Conservation (phyloP, 2,888 invertebrate species). For the Temnothorax unifasciatus region DNA sequence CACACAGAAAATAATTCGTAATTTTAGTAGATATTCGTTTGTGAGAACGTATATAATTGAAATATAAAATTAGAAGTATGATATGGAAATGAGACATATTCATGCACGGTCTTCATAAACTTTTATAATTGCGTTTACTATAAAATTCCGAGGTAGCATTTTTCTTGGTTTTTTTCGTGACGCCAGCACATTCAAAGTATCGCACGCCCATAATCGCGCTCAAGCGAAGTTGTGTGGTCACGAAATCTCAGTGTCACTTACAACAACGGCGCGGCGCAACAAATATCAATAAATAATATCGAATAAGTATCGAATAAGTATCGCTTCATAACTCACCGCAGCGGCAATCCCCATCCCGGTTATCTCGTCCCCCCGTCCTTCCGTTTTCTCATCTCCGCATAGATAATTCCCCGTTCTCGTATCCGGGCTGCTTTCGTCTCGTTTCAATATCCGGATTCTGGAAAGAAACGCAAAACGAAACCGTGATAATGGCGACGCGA, state of each 20-base stretch:
- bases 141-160: background rate
- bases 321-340: conserved; percentile 21
- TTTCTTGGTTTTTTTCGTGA: background rate
- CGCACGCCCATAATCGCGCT: background rate
- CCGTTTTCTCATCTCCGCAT: background rate
- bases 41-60: too few relatives aligned
- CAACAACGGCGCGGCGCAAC: background rate
- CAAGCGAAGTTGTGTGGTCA: background rate
- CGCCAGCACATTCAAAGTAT: background rate
- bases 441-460: conserved; percentile 16
- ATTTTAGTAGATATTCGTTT: too few relatives aligned
- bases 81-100: background rate
- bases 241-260: background rate
- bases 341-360: background rate
- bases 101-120: background rate
- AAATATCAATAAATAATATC: background rate
- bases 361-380: background rate
- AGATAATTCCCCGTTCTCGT: background rate
- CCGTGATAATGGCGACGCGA: background rate
- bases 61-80: background rate
- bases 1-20: too few relatives aligned
- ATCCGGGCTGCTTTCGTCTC: background rate
- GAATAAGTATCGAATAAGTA: conserved; percentile 10
- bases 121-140: background rate
- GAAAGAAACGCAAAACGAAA: background rate